Base-by-base conservation (phyloP, 2,888 invertebrate species). In the Perizoma affinitatum region DNA sequence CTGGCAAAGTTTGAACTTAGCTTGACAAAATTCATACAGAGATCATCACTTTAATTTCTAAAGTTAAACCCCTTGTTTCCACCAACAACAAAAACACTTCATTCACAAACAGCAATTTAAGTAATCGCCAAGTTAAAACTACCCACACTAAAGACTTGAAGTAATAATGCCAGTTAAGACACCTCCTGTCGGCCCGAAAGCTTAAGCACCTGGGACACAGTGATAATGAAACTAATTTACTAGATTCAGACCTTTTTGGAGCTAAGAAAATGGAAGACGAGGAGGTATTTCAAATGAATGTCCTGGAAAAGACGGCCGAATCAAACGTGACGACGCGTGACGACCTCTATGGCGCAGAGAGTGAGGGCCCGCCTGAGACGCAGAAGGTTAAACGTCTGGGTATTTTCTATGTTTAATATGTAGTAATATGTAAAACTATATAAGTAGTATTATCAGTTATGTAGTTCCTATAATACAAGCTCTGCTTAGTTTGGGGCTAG, bases 191-290 rank as follows among this genome's bases (percentile, higher is more conserved):
- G 66, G 69, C 62, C 64, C 70, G 63, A 71, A 78, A 78, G 76
- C 76, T 71, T 74, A 73, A 72, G 73, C 80, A 81, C 81, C 81
- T 81, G 81, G 78, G 74, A 73, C 78, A 67, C 54, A 69, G 74
- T 75, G 82, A 81, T 81, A 81, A 81, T 81, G 80, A 79, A 81
- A 81, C 81, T 81, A 80, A 81, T 81, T 81, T 81, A 80, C 79
- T 79, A 74, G 81, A 78, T 79, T 77, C 73, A 76, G 72, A 63
- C 69, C 68, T 66, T 54, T 42, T 34, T 40, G 45, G 47, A 63
- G 45, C 22, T 45, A 6, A 33, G 63, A 68, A 68, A 33, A 35
- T 43, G 44, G 44, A 64, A 55, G 72, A 72, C 63, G 49, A 40
- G 73, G 69, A 54, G 66, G 11, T 10, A 33, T 5, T 7, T 11